These are phyloP conservation scores for Ischnus inquisitorius DNA, from an alignment of 2,888 invertebrate species.

Conservation along the genomic window DNA sequence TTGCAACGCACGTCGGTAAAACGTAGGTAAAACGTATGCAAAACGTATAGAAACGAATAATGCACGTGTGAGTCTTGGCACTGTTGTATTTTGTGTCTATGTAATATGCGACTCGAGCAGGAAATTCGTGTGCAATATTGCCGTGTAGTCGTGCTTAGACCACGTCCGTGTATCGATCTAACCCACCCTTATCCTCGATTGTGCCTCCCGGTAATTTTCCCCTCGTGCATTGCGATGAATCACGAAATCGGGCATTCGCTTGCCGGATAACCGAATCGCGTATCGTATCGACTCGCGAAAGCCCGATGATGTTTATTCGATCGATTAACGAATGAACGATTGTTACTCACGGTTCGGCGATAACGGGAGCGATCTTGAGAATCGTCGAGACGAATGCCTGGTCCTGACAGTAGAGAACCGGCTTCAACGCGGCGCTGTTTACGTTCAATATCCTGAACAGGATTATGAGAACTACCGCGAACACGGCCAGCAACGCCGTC, in stretches of 20 bases:
- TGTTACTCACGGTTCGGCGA: slow-evolving; percentile 93
- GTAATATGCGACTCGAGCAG: too few species aligned
- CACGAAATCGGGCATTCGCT: background rate
- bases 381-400: slow-evolving; percentile 92
- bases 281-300: background rate
- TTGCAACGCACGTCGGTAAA: background rate
- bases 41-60: background rate
- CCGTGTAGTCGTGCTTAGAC: background rate
- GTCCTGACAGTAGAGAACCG: slow-evolving; percentile 92
- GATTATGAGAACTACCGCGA: slow-evolving; percentile 93
- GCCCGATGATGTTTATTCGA: background rate
- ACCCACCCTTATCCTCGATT: slow-evolving; percentile 49
- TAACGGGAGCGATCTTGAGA: slow-evolving; percentile 92
- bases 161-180: slow-evolving; percentile 55
- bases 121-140: background rate
- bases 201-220: slow-evolving; percentile 30
- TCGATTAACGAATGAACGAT: background rate
- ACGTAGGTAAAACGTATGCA: background rate
- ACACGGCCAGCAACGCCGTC: slow-evolving; percentile 92
- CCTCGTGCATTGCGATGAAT: slow-evolving; percentile 3
- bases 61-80: background rate
- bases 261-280: background rate
- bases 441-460: slow-evolving; percentile 94
- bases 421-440: slow-evolving; percentile 93
- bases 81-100: too few species aligned